Base-by-base conservation (phyloP, 2,888 invertebrate genomes). In the Acronicta psi region DNA sequence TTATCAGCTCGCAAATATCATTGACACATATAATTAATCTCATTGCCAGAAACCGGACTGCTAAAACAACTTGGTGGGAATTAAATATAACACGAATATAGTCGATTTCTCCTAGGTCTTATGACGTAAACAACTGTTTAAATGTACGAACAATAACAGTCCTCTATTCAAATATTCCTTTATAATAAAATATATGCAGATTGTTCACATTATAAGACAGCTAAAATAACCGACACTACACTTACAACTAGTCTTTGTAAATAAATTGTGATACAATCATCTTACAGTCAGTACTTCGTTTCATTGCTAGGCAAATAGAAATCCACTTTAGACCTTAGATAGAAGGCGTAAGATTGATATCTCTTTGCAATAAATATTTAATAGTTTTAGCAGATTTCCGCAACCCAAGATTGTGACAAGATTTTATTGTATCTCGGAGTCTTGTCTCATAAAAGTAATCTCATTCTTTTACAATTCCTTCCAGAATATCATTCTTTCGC, bases 211-310 rank as follows among this genome's bases (percentile, higher is more conserved):
- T n/a, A 34, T 34, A 34, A 34, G 34, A 34, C n/a, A 34, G 8
- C 34, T 34, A 34, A 34, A 31, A 34, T n/a, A 34, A 34, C n/a
- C 13, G n/a, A 53, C 40, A 44, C 1, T 58, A 64, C 41, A 44
- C 75, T 71, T 77, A 76, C 25, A 64, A 66, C 66, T 79, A 81
- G 46, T 75, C 75, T 79, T 79, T 79, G 78, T 67, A 59, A 69
- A 69, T 50, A 54, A 46, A 60, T 51, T 60, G 62, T 69, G 52
- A 57, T 53, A 47, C n/a, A 25, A 43, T 44, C 25, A 36, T 42
- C 36, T 59, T 46, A 10, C n/a, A 61, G 20, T 42, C 34, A 20
- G 37, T 43, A 18, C 23, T 16, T 3, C 34, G 31, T 45, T 18
- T 37, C 14, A 37, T 45, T 34, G 13, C 8, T 9, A 2, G 0